Evolutionary conservation across 2,113 vertebrate genomes (phyloP).

Genomic region (Ancistrus triradiatus): DNA sequence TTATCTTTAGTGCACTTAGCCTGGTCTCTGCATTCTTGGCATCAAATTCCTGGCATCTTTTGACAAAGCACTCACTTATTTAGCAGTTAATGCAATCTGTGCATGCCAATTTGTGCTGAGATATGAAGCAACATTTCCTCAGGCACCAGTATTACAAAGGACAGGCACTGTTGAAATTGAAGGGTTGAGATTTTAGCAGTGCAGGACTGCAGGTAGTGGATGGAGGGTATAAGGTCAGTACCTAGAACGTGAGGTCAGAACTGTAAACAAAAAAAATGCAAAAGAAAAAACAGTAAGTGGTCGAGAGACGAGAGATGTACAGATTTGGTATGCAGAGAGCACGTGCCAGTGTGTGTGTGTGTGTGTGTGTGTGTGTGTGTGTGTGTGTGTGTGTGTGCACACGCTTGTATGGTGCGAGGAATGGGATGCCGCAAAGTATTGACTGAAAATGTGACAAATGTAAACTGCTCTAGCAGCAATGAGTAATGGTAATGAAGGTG

Average conservation of each 20-base stretch:
- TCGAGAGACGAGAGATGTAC: neutral
- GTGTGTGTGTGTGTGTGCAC: no score
- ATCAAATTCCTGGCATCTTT: neutral
- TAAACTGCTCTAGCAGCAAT: conserved; percentile 1
- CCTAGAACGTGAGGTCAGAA: conserved; percentile 16
- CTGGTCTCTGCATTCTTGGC: no score
- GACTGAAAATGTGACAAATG: no score
- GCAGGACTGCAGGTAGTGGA: neutral
- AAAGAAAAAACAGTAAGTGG: conserved; percentile 9
- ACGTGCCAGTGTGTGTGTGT: no score
- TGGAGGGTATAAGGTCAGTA: neutral
- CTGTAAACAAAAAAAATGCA: conserved; percentile 15
- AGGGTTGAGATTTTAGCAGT: conserved; percentile 12
- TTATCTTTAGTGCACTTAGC: no score
- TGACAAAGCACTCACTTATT: conserved; percentile 9
- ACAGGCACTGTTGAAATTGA: conserved; percentile 5
- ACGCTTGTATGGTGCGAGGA: no score
- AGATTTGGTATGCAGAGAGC: conserved; percentile 36
- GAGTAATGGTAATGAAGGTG: neutral
- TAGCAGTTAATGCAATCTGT: neutral
- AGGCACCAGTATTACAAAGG: conserved; percentile 23
- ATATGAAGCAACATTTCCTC: conserved; percentile 32
- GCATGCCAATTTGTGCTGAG: conserved; percentile 10
- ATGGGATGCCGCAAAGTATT: no score
- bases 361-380: no score